A percentile compares a stretch with the other conserved stretches of the same genome.
phyloP scores from a whole-genome alignment of 23 tunicate species.

The Trididemnum nubilum region DNA sequence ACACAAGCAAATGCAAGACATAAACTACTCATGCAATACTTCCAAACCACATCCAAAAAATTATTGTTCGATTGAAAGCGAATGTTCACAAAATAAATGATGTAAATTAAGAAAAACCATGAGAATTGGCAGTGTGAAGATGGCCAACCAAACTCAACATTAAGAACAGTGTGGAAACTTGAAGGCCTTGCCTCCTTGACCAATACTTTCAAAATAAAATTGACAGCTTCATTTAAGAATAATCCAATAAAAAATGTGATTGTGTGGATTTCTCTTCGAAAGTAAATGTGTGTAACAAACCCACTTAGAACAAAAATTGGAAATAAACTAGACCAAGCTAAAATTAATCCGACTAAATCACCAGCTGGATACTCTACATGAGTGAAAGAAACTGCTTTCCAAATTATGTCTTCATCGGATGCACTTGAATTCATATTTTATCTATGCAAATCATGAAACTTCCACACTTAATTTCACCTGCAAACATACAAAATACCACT shows the following conservation, averaged over 20 bases:
- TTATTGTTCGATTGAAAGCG: slow-evolving; percentile 49
- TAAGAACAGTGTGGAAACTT: slow-evolving; percentile 6
- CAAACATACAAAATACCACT: too few species aligned
- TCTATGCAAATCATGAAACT: too few species aligned
- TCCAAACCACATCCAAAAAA: slow-evolving; percentile 52
- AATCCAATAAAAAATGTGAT: slow-evolving; percentile 44
- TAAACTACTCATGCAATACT: slow-evolving; percentile 41
- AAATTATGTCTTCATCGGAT: neutral
- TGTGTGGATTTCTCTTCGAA: slow-evolving; percentile 76
- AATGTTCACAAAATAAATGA: slow-evolving; percentile 50
- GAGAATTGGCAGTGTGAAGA: slow-evolving; percentile 80
- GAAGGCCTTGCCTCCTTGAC: slow-evolving; percentile 58
- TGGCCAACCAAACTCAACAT: slow-evolving; percentile 74
- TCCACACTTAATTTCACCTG: too few species aligned
- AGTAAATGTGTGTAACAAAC: slow-evolving; percentile 71
- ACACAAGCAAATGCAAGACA: slow-evolving; percentile 29
- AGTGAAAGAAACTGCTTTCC: slow-evolving; percentile 62
- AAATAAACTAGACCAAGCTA: slow-evolving; percentile 64
- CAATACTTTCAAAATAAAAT: slow-evolving; percentile 40
- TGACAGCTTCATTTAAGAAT: slow-evolving; percentile 49
- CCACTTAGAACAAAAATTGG: slow-evolving; percentile 69
- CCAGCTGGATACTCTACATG: slow-evolving; percentile 68
- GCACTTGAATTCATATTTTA: slow-evolving; percentile 7
- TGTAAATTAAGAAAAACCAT: slow-evolving; percentile 64
- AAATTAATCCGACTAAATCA: slow-evolving; percentile 67